A percentile compares a stretch with the other conserved stretches of the same genome.
phyloP scores from a whole-genome alignment of 2,113 vertebrate genomes.

The Sander vitreus region DNA sequence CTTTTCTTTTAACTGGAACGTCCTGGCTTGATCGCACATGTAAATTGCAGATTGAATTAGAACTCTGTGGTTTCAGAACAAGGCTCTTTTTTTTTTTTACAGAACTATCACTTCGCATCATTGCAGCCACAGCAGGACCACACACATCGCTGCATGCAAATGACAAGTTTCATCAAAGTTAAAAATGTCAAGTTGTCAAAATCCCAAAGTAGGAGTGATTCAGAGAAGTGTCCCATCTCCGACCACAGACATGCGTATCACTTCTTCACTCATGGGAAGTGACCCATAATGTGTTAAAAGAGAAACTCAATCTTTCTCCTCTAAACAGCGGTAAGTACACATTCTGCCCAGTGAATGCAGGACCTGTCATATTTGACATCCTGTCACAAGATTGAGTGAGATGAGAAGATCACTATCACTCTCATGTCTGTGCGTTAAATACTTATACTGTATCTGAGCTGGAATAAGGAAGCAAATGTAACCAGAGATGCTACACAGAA shows the following conservation, averaged over 20 bases:
- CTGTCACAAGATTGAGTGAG: too few species aligned
- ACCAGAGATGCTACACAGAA: neutral
- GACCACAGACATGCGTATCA: neutral
- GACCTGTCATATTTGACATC: too few species aligned
- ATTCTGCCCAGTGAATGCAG: neutral
- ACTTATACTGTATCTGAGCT: neutral
- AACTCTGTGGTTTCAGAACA: constrained; percentile 24
- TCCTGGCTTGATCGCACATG: constrained; percentile 27
- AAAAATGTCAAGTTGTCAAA: constrained; percentile 8
- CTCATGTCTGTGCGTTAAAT: neutral
- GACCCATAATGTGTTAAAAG: neutral
- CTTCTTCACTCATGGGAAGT: neutral
- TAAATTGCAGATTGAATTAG: constrained; percentile 53
- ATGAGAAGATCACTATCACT: neutral
- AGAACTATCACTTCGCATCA: constrained; percentile 50
- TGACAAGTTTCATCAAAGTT: constrained; percentile 17
- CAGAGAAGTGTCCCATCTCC: neutral
- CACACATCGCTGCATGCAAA: constrained; percentile 7
- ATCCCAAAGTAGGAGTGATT: neutral
- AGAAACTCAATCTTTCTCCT: neutral
- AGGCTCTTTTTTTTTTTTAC: constrained; percentile 27
- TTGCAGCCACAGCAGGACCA: constrained; percentile 7
- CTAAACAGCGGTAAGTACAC: neutral
- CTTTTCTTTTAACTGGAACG: neutral
- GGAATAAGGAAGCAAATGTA: neutral